Base-by-base conservation (phyloP, 2,797 vertebrate species). In the Hydrolagus colliei region DNA sequence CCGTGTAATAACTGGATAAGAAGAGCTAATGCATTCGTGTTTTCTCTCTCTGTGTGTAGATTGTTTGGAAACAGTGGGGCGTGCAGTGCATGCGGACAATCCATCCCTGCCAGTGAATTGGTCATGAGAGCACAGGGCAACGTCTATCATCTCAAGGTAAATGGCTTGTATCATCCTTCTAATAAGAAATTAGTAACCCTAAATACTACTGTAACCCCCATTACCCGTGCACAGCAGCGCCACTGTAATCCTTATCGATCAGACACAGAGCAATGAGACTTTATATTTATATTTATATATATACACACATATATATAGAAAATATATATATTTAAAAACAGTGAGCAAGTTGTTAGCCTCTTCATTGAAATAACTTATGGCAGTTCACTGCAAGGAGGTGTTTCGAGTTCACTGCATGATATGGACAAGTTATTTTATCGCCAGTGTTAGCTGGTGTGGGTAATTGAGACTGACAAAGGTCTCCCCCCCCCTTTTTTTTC, bases 91-190 rank as follows among this genome's bases (percentile, higher is more conserved):
- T 99, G 97, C 84, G 97, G 97, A 92, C 97, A 98, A 94, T 98
- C 98, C 79, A 99, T 99, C 90, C 98, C 97, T 89, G 97, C 98
- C 88, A 99, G 97, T 1, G 97, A 99, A 91, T 95, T 99, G 91
- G 98, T 99, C 93, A 99, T 99, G 98, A 96, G 97, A 92, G 97
- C 97, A 75, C 98, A 99, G 92, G 97, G 97, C 92, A 99, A 98
- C 65, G 98, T 99, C 90, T 99, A 98, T 94, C 98, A 99, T 94
- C 97, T 99, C 92, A 99, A 99, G 97, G 98, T 99, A 95, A 93
- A 75, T 4, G 0, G 16, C 20, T 41, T 71, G 16, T 8, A 0
- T 41, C 16, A 12, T 27, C 20, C 2, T 71, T 71, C 41, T 52
- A 52, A 52, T 9, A 84, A 65, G 32, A 41, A 84, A 68, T 41